Percentiles rank a stretch among this genome's conserved stretches.
Conservation (phyloP, 2,797 vertebrate species). For the Takifugu ocellatus region DNA sequence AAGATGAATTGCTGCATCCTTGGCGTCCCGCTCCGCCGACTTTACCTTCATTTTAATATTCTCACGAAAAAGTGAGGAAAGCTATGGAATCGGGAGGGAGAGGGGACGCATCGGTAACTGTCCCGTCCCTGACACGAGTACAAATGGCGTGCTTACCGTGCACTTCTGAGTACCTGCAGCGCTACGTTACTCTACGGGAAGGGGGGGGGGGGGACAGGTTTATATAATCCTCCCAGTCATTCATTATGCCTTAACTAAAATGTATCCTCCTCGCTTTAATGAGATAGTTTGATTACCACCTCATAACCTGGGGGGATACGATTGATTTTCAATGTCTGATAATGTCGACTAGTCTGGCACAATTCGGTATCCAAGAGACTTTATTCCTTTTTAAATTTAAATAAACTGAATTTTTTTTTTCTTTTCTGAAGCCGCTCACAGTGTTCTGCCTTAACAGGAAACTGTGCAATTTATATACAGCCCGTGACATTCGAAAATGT, state of each 20-base stretch:
- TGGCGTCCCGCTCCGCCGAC: conserved; percentile 31
- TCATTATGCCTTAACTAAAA: conserved; percentile 50
- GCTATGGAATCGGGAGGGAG: conserved; percentile 19
- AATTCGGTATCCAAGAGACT: background rate
- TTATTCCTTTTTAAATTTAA: conserved; percentile 20
- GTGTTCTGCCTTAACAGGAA: conserved; percentile 5
- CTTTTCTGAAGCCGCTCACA: background rate
- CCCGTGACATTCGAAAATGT: conserved; percentile 36
- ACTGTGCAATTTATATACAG: conserved; percentile 18
- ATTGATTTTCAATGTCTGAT: conserved; percentile 53
- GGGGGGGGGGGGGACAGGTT: conserved; percentile 42
- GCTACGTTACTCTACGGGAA: conserved; percentile 40
- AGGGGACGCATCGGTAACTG: conserved; percentile 16
- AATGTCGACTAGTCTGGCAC: conserved; percentile 22
- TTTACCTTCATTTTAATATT: conserved; percentile 26
- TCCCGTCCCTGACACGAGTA: conserved; percentile 20
- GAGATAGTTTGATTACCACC: conserved; percentile 61
- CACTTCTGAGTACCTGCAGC: conserved; percentile 2
- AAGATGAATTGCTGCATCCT: conserved; percentile 36
- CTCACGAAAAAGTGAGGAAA: conserved; percentile 21
- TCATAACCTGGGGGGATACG: conserved; percentile 55
- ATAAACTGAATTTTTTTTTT: conserved; percentile 17
- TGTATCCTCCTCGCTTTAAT: conserved; percentile 55
- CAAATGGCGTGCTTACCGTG: conserved; percentile 13
- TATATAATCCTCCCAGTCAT: conserved; percentile 47